Evolutionary conservation across 2,113 vertebrate species (phyloP), one percentile per base, ranked within the genome.

Genomic region (Fregetta grallaria): DNA sequence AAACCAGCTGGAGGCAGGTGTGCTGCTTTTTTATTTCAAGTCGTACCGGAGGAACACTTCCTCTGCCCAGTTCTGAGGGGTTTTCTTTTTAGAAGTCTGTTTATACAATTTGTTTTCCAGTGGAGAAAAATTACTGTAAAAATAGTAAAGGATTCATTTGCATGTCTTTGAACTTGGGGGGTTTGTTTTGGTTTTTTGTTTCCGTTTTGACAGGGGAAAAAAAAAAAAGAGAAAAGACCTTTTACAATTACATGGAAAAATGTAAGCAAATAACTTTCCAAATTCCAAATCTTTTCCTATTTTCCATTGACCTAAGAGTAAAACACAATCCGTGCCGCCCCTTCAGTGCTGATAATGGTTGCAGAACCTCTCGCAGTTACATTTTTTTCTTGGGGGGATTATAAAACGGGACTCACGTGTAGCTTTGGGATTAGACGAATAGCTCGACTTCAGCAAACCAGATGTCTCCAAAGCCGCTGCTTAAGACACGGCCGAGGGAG

Each of bases 1-100:
- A 89, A 98, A 92, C 86, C 97, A 96, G 97, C 98, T 97, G 98
- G 89, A 62, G 89, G 96, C 98, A 98, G 98, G 98, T 98, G 98
- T 74, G 97, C 86, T 44, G 97, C 85, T 56, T 96, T 97, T 96
- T 92, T 86, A 74, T 88, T 96, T 83, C 82, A 81, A 91, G 90
- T 87, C 72, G 38, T 49, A 62, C 94, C 62, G 62, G 95, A 94
- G 91, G 93, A 97, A 95, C 72, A 34, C 78, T 80, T 97, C 97
- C 95, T 94, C 95, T 92, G 74, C 93, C 86, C 58, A 17, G 56
- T 79, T 94, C 96, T n/a, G 68, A 95, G 82, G 71, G 67, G 45
- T 61, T 93, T 83, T 91, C 86, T 94, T 91, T 70, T 96, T 85
- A 96, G 88, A 97, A 96, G 94, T 88, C 91, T 87, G 56, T 97